These are phyloP conservation scores for Rynchops niger DNA, from an alignment of 2,113 vertebrate species.

Conservation along the genomic window DNA sequence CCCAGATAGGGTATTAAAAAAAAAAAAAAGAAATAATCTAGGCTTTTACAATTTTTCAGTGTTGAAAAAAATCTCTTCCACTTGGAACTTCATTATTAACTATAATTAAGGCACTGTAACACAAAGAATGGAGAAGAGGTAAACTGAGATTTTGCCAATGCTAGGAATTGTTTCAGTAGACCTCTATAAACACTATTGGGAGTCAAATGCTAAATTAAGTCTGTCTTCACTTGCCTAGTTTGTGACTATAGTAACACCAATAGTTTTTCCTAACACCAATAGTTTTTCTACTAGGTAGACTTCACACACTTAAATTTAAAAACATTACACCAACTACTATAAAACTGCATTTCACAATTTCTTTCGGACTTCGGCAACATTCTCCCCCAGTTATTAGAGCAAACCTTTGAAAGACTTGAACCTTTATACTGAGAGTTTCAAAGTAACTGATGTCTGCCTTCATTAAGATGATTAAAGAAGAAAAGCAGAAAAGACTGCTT, in stretches of 20 bases:
- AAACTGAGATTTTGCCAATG: neutral
- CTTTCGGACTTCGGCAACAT: neutral
- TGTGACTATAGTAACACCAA: neutral
- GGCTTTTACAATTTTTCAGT: neutral
- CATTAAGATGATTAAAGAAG: neutral
- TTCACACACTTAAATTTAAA: neutral
- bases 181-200: neutral
- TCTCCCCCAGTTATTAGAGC: neutral
- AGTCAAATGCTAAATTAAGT: neutral
- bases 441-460: neutral
- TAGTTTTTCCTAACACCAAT: neutral
- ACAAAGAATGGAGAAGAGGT: neutral
- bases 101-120: neutral
- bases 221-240: neutral
- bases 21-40: neutral
- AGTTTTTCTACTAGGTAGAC: neutral
- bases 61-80: neutral
- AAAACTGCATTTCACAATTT: conserved; percentile 7
- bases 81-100: neutral
- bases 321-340: neutral
- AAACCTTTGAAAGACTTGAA: neutral
- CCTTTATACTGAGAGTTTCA: neutral
- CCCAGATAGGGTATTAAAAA: neutral
- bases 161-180: neutral
- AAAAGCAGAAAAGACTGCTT: neutral